Evolutionary conservation across 2,113 vertebrate genomes (phyloP), one percentile per base, ranked within the genome.

Genomic region (Poecilia latipinna): DNA sequence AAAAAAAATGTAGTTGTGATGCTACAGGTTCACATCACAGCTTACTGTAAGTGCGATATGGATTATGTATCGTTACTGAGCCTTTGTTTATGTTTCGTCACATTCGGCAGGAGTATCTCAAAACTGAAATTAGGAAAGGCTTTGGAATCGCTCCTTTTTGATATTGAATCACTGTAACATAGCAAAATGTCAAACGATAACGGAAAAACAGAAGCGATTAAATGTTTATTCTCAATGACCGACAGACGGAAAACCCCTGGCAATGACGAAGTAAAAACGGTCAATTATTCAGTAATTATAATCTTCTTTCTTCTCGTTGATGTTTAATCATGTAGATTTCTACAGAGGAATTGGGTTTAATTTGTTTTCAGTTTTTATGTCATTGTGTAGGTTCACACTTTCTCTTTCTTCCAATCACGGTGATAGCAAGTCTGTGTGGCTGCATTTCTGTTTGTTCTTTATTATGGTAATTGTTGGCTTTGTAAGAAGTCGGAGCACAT

Each of bases 251-350:
- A 54, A 54, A 19, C 22, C 51, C 17, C 51, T 22, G 22, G 22
- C 51, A 57, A n/a, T 3, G 22, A 24, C 24, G 8, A 54, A 54
- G 51, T 8, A 68, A 70, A 70, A 22, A 48, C n/a, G 65, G 22
- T 32, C 54, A 10, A 31, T 84, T 78, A 71, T 70, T 77, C 71
- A 13, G 8, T 70, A 76, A 74, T 75, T 65, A 77, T 69, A 64
- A 31, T 68, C 75, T 68, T 57, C 57, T 76, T 72, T 74, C 35
- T 60, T 65, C 51, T 57, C 22, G 61, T 68, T 71, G 29, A 73
- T 79, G 57, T 84, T 85, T 82, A 83, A 75, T 85, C 44, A 54
- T 71, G 35, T 75, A 77, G 62, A 88, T 87, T 86, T 86, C 84
- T 76, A 72, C 68, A 70, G 75, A 70, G 79, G 65, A 19, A 31